Evolutionary conservation across 2,113 vertebrate genomes (phyloP), one percentile per base, ranked within the genome.

Genomic region (Azemiops feae): DNA sequence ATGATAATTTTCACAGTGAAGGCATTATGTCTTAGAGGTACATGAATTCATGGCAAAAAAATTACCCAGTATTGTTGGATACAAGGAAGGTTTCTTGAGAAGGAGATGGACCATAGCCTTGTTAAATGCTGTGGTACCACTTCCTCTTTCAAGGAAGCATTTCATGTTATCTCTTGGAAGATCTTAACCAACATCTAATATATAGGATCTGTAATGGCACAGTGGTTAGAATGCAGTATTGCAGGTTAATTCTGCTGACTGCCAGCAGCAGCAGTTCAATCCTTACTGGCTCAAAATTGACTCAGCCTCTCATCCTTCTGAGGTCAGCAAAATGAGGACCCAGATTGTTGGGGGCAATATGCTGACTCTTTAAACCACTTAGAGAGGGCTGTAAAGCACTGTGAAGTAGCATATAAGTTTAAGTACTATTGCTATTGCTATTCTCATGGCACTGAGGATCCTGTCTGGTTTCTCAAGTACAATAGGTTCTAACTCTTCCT

Each of bases 1-100:
- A 93, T 90, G 57, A 58, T 22, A 64, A 85, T 34, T 64, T 34
- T 81, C 85, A 90, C 11, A 43, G 20, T 3, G 85, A 93, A 94
- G 89, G 50, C 47, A 39, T 94, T 95, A 74, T 96, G 85, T 50
- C 45, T 95, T 85, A 92, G 58, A 47, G 34, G 9, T 94, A 7
- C 47, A 91, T 93, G 25, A 92, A 47, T 94, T 94, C 47, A 20
- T 96, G 86, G 53, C 94, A 74, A 88, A 95, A 95, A 74, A 74
- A 34, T n/a, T n/a, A 69, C 14, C n/a, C 64, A 74, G n/a, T 6
- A 74, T 20, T 74, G 69, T 74, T 20, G 5, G 2, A 34, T 74
- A n/a, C 5, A 34, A 74, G n/a, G n/a, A 74, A 74, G 5, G 2
- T 74, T 34, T 74, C 69, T 74, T 74, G n/a, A 74, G 64, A 34